Evolutionary conservation across 2,888 invertebrate genomes (phyloP).

Genomic region (Torymus auratus): DNA sequence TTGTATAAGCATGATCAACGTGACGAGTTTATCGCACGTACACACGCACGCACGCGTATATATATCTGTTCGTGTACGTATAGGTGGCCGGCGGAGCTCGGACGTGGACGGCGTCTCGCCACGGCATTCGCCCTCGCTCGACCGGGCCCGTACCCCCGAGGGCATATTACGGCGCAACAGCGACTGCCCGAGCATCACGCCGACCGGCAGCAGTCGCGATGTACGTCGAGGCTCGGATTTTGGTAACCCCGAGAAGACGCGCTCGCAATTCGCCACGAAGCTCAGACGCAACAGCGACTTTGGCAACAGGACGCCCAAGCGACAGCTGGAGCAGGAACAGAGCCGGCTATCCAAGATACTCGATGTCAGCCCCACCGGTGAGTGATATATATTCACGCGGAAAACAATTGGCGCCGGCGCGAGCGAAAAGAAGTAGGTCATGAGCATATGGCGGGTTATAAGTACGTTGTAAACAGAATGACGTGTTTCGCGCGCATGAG

Average conservation of each 20-base stretch:
- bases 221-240: conserved; percentile 72
- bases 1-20: no score
- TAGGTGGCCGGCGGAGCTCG: conserved; percentile 45
- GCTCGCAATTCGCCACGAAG: conserved; percentile 73
- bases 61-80: neutral
- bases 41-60: neutral
- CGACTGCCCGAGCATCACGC: conserved; percentile 66
- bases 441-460: no score
- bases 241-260: conserved; percentile 68
- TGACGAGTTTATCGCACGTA: no score
- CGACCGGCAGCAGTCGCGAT: conserved; percentile 68
- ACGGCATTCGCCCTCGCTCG: conserved; percentile 32
- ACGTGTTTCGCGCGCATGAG: no score
- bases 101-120: conserved; percentile 56
- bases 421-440: no score
- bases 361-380: conserved; percentile 53
- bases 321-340: conserved; percentile 63
- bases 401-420: no score
- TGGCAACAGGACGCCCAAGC: conserved; percentile 70
- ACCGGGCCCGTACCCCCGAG: conserved; percentile 60
- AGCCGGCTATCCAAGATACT: conserved; percentile 65
- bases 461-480: no score
- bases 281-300: conserved; percentile 74
- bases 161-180: conserved; percentile 68
- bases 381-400: conserved; percentile 7